Conservation (phyloP, 35 echinoderm and acorn worm species). For the Stichopus chloronotus region DNA sequence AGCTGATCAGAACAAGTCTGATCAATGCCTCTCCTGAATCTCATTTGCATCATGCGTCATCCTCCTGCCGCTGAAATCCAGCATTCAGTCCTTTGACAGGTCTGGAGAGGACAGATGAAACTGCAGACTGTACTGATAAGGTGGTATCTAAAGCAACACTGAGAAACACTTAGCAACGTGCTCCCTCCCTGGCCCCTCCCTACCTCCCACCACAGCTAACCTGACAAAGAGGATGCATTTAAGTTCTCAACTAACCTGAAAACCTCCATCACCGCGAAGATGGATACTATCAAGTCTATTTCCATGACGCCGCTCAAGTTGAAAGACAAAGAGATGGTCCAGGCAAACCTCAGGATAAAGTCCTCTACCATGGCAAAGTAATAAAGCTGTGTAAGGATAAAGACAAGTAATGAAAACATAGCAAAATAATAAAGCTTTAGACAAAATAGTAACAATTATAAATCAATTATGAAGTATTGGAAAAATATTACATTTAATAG, state of each 20-base stretch:
- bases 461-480: neutral
- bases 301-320: slow-evolving; percentile 54
- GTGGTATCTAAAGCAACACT: no score
- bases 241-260: slow-evolving; percentile 69
- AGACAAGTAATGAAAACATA: neutral
- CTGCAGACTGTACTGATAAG: no score
- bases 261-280: slow-evolving; percentile 84
- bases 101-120: no score
- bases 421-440: neutral
- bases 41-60: no score
- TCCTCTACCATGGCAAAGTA: slow-evolving; percentile 95
- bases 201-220: no score
- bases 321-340: slow-evolving; percentile 75
- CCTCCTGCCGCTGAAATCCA: no score
- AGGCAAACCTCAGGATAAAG: slow-evolving; percentile 87
- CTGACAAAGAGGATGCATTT: no score
- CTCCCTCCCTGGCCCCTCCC: no score
- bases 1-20: no score
- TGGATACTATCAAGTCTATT: slow-evolving; percentile 64
- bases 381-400: slow-evolving; percentile 66
- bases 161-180: no score
- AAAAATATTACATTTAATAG: neutral
- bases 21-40: no score
- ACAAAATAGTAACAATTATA: neutral
- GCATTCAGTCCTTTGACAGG: no score